phyloP scores from a whole-genome alignment of 64 coral and sea anemone genomes.

The Stylophora pistillata region DNA sequence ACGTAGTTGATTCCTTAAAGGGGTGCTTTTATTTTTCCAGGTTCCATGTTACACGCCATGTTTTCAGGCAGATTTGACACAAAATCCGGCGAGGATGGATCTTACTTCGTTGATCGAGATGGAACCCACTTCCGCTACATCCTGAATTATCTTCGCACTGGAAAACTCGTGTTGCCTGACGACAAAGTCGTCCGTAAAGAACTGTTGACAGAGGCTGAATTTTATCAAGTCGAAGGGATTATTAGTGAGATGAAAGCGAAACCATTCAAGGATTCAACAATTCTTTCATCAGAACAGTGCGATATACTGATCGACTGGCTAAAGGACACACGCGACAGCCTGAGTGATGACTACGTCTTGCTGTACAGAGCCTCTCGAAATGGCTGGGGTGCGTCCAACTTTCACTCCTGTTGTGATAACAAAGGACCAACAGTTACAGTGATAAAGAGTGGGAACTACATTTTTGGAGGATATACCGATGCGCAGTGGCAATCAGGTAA shows the following conservation, averaged over 20 bases:
- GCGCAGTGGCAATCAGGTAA: too few species aligned
- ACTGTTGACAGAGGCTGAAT: background rate
- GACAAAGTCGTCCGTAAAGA: background rate
- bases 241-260: background rate
- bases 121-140: background rate
- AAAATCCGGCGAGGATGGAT: background rate
- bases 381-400: background rate
- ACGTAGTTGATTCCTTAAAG: too few species aligned
- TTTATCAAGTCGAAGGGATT: background rate
- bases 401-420: background rate
- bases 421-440: background rate
- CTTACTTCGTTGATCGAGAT: background rate
- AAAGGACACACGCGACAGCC: background rate
- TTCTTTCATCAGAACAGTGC: background rate
- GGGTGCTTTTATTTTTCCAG: background rate
- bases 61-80: background rate
- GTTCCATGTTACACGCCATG: background rate
- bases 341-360: background rate
- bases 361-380: background rate
- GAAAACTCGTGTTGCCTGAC: background rate
- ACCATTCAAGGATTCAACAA: background rate
- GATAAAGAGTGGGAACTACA: background rate
- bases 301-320: background rate
- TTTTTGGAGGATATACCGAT: background rate
- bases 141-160: slow-evolving; percentile 11